Percentiles rank a stretch among this genome's conserved stretches.
These are phyloP conservation scores for Cathartes aura DNA, from an alignment of 2,113 vertebrate species.

Conservation along the genomic window DNA sequence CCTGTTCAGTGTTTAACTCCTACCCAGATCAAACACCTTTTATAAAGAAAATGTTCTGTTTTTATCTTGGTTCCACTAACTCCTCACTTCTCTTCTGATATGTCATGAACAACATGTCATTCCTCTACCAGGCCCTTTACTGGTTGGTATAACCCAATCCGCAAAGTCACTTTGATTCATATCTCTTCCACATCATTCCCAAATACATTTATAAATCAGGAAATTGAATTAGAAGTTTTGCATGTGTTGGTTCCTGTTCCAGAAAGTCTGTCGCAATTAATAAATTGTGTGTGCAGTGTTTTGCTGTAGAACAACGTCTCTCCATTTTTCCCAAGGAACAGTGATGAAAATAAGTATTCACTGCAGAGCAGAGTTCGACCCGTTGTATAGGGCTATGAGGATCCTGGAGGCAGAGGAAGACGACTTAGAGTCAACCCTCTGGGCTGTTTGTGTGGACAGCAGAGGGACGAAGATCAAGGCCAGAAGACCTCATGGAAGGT, in stretches of 20 bases:
- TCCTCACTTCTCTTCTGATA: background rate
- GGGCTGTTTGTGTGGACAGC: background rate
- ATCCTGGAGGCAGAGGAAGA: background rate
- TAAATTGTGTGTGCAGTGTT: background rate
- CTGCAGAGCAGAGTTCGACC: background rate
- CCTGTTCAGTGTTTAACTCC: background rate
- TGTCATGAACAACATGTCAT: background rate
- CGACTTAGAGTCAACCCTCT: background rate
- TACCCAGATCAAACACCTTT: background rate
- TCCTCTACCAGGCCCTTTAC: background rate
- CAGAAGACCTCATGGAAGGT: background rate
- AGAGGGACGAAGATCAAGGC: background rate
- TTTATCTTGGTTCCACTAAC: background rate
- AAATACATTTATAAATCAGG: background rate
- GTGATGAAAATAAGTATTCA: background rate
- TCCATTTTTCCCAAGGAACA: background rate
- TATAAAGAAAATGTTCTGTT: background rate
- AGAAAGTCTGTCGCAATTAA: background rate
- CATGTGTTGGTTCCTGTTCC: background rate
- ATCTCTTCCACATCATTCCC: background rate
- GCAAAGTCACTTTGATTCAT: background rate
- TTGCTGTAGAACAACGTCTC: background rate
- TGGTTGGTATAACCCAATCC: background rate
- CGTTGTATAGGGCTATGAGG: background rate
- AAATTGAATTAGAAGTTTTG: background rate